These are phyloP conservation scores for Nomia melanderi DNA, from an alignment of 1,140 invertebrate species.

Conservation along the genomic window DNA sequence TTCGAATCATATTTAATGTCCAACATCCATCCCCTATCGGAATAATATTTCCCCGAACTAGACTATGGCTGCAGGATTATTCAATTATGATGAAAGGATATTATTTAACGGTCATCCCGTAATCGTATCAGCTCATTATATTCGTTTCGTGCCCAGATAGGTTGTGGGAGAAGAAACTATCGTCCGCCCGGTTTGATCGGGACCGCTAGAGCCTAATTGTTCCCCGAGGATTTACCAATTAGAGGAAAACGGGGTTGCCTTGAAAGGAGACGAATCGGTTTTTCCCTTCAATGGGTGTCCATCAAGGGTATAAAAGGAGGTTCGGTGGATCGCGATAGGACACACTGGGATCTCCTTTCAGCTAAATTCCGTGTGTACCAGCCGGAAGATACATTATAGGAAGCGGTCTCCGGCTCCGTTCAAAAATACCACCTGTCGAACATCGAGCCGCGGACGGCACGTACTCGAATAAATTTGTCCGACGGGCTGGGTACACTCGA, in stretches of 20 bases:
- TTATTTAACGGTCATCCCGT: no score
- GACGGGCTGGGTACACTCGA: background rate
- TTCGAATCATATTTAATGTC: no score
- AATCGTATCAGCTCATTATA: no score
- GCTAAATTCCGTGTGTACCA: background rate
- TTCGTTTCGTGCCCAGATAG: background rate
- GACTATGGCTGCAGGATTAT: no score
- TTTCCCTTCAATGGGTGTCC: constrained; percentile 26
- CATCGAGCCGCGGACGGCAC: background rate
- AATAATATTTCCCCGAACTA: no score
- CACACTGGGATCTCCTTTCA: background rate
- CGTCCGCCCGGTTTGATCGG: background rate
- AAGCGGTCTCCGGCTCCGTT: background rate
- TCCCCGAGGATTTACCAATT: constrained; percentile 32
- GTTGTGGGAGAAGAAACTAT: background rate
- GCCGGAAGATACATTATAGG: background rate
- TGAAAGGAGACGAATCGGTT: constrained; percentile 19
- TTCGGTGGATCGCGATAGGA: background rate
- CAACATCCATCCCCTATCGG: no score
- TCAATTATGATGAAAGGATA: no score
- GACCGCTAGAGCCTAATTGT: constrained; percentile 16
- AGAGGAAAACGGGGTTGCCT: background rate
- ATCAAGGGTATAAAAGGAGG: constrained; percentile 18
- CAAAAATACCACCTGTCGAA: constrained; percentile 32
- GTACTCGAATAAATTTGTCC: constrained; percentile 30